Evolutionary conservation across 2,888 invertebrate genomes (phyloP).

Genomic region (Empis stercorea): DNA sequence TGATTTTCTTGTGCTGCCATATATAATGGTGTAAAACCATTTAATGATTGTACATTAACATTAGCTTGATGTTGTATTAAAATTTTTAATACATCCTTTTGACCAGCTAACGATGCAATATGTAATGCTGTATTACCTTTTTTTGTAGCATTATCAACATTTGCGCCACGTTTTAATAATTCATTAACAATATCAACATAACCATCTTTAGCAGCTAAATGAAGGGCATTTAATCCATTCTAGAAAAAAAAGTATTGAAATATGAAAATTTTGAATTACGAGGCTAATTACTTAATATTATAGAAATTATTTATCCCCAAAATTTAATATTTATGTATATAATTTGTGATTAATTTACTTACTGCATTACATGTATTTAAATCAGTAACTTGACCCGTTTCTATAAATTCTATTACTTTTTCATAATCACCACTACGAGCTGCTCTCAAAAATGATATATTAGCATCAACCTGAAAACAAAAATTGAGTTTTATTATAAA

Average conservation of each 20-base stretch:
- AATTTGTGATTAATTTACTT: conserved; percentile 39
- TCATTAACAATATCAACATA: conserved; percentile 88
- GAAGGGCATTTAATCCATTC: conserved; percentile 96
- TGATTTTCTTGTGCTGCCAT: conserved; percentile 99
- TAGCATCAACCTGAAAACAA: conserved; percentile 62
- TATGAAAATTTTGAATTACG: too few species aligned
- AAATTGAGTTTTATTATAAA: too few species aligned
- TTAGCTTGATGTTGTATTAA: conserved; percentile 84
- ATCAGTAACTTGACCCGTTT: conserved; percentile 73
- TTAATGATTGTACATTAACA: conserved; percentile 92
- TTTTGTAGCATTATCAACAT: conserved; percentile 92
- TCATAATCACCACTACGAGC: conserved; percentile 94
- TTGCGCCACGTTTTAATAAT: conserved; percentile 76
- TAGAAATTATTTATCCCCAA: too few species aligned
- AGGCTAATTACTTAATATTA: too few species aligned
- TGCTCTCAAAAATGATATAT: conserved; percentile 92
- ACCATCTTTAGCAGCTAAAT: conserved; percentile 95
- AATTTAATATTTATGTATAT: background rate
- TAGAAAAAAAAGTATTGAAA: conserved; percentile 33
- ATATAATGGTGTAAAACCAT: conserved; percentile 95
- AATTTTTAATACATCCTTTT: conserved; percentile 83
- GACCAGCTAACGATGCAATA: conserved; percentile 95
- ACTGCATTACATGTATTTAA: conserved; percentile 98
- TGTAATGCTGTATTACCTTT: conserved; percentile 95
- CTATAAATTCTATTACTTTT: conserved; percentile 86